Conservation (phyloP, 2,113 vertebrate species). For the Panurus biarmicus region DNA sequence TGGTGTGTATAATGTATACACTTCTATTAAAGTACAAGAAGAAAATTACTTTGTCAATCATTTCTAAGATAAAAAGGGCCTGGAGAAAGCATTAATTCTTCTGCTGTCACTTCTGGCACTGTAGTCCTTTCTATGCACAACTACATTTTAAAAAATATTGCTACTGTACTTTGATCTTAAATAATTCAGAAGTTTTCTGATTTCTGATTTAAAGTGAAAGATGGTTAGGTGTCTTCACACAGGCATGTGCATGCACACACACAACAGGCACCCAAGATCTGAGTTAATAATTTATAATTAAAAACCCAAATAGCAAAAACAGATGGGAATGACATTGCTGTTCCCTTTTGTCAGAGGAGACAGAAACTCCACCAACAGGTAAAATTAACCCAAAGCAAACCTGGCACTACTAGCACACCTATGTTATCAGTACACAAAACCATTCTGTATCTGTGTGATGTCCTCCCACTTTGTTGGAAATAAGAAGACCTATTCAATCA, state of each 20-base stretch:
- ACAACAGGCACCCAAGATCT: neutral
- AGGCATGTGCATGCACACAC: rapidly evolving
- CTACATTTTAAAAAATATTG: constrained; percentile 4
- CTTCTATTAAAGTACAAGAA: constrained; percentile 65
- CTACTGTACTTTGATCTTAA: constrained; percentile 13
- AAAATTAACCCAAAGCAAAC: neutral
- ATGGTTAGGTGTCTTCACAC: neutral
- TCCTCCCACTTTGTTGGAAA: neutral
- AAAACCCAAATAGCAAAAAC: neutral
- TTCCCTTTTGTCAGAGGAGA: neutral
- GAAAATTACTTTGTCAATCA: constrained; percentile 72
- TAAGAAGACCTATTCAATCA: neutral
- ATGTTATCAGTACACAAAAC: neutral
- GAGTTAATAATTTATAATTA: neutral
- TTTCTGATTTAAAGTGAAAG: neutral
- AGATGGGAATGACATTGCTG: neutral
- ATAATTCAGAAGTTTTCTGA: neutral
- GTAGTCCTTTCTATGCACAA: constrained; percentile 11
- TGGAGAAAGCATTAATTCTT: constrained; percentile 61
- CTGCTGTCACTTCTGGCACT: constrained; percentile 45
- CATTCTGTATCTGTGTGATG: neutral
- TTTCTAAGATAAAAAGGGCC: constrained; percentile 46
- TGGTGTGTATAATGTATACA: constrained; percentile 39
- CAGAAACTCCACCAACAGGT: neutral
- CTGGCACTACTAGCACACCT: neutral